Percentiles rank a stretch among this genome's conserved stretches.
These are phyloP conservation scores for Drosophila austrosaltans DNA, from an alignment of 2,888 invertebrate species.

Conservation along the genomic window DNA sequence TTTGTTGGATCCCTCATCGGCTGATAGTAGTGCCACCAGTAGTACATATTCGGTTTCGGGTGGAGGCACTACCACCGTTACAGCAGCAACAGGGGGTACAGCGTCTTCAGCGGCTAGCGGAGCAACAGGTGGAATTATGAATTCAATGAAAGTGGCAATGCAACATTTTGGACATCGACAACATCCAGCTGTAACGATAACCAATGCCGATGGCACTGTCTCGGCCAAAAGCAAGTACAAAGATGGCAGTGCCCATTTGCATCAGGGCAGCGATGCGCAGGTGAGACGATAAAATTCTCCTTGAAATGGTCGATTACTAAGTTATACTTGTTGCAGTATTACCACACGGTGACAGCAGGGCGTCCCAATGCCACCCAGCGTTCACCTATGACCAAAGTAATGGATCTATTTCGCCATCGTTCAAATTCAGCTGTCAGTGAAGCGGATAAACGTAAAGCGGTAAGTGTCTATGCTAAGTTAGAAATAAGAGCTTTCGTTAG, in stretches of 20 bases:
- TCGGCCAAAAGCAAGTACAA: slow-evolving; percentile 84
- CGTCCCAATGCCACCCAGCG: slow-evolving; percentile 85
- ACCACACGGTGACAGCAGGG: slow-evolving; percentile 88
- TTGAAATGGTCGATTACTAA: background rate
- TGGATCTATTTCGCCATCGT: slow-evolving; percentile 93
- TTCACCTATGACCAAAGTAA: slow-evolving; percentile 95
- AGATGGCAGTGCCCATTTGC: slow-evolving; percentile 89
- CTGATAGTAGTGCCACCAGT: slow-evolving; percentile 81
- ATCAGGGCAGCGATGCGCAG: slow-evolving; percentile 85
- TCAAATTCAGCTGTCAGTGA: slow-evolving; percentile 89
- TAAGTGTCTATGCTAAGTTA: slow-evolving; percentile 83
- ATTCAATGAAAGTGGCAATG: slow-evolving; percentile 93
- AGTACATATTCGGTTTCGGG: slow-evolving; percentile 74
- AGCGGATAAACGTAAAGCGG: slow-evolving; percentile 89
- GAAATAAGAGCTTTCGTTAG: slow-evolving; percentile 1
- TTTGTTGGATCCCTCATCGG: slow-evolving; percentile 77
- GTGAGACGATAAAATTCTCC: slow-evolving; percentile 48
- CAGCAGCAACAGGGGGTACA: slow-evolving; percentile 37
- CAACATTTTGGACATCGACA: slow-evolving; percentile 84
- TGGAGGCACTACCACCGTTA: slow-evolving; percentile 58
- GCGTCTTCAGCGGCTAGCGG: background rate
- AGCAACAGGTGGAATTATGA: slow-evolving; percentile 86
- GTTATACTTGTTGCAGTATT: slow-evolving; percentile 85
- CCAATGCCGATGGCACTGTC: slow-evolving; percentile 74
- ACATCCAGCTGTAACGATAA: slow-evolving; percentile 81